phyloP scores from a whole-genome alignment of 2,113 vertebrate species.

The Pimephales promelas region DNA sequence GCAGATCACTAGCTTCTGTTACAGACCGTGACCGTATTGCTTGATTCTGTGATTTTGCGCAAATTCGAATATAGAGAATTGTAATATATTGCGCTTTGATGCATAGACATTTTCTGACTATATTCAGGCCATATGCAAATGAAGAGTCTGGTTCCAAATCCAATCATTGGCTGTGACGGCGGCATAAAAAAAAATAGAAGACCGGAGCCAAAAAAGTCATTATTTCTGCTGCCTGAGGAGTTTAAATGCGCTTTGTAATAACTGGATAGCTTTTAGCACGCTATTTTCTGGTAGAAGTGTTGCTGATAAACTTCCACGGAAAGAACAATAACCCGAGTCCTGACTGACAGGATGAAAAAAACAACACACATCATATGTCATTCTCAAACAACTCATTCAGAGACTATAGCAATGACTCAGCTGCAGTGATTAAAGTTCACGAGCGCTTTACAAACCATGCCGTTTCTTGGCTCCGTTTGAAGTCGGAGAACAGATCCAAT shows the following conservation, averaged over 20 bases:
- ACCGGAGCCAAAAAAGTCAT: slow-evolving; percentile 6
- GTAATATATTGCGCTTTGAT: neutral
- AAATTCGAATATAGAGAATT: neutral
- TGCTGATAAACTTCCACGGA: slow-evolving; percentile 18
- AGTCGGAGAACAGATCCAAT: neutral
- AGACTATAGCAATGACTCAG: slow-evolving; percentile 7
- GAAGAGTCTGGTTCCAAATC: slow-evolving; percentile 46
- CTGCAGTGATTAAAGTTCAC: slow-evolving; percentile 16
- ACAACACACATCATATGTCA: slow-evolving; percentile 19
- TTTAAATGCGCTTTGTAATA: slow-evolving; percentile 31
- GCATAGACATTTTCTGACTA: slow-evolving; percentile 7
- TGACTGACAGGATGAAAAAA: slow-evolving; percentile 32
- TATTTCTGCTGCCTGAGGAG: slow-evolving; percentile 10
- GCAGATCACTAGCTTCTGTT: neutral
- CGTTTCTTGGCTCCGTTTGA: neutral
- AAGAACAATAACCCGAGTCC: slow-evolving; percentile 22
- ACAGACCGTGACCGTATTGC: neutral
- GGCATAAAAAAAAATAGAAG: slow-evolving; percentile 10
- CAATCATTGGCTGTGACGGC: slow-evolving; percentile 8
- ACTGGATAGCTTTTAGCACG: slow-evolving; percentile 2
- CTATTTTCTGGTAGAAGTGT: slow-evolving; percentile 8
- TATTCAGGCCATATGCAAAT: slow-evolving; percentile 64
- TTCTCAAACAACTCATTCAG: slow-evolving; percentile 35
- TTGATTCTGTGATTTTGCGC: neutral
- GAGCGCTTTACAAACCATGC: slow-evolving; percentile 9